These are phyloP conservation scores for Sebastes flavidus DNA, from an alignment of 2,797 vertebrate genomes.

Conservation along the genomic window DNA sequence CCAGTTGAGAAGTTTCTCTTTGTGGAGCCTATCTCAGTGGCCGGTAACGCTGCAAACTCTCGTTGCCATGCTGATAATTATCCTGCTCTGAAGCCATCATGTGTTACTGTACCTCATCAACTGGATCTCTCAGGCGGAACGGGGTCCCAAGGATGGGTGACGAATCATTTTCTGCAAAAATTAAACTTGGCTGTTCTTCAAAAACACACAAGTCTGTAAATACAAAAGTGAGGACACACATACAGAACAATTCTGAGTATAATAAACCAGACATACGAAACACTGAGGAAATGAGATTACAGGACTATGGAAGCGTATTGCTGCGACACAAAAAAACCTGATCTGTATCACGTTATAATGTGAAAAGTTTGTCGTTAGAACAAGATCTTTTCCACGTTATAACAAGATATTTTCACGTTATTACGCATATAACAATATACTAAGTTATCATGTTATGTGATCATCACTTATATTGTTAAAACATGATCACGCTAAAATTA, in stretches of 20 bases:
- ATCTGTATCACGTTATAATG: no score
- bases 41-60: neutral
- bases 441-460: no score
- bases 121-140: slow-evolving; percentile 11
- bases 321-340: no score
- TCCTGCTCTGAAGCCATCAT: neutral
- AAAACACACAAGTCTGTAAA: neutral
- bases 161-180: neutral
- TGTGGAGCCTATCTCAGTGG: neutral
- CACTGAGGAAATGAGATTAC: neutral
- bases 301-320: neutral
- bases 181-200: neutral
- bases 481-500: no score
- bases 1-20: slow-evolving; percentile 15
- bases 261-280: neutral
- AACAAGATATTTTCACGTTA: no score
- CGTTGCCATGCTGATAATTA: slow-evolving; percentile 14
- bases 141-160: neutral
- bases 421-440: no score
- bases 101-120: slow-evolving; percentile 16
- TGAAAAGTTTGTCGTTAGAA: no score
- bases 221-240: neutral
- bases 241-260: neutral
- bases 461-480: no score
- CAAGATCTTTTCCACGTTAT: no score